Evolutionary conservation across 2,113 vertebrate species (phyloP).

Genomic region (Pteruthius melanotis): DNA sequence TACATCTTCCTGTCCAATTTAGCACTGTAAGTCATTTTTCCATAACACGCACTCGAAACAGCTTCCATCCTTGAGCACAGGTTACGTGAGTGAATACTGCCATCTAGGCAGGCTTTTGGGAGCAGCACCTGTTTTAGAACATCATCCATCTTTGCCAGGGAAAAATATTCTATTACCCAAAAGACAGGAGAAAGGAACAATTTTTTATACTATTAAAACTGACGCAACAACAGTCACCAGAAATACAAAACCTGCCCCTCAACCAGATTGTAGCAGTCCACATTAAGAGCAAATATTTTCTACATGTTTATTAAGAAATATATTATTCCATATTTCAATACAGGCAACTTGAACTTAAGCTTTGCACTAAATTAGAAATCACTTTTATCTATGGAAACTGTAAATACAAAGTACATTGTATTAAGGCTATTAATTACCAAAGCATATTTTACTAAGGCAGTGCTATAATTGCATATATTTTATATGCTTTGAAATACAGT

Average conservation of each 20-base stretch:
- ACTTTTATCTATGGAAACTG: neutral
- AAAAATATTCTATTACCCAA: neutral
- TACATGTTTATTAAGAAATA: neutral
- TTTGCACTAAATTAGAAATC: neutral
- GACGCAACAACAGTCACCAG: neutral
- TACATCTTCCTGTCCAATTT: neutral
- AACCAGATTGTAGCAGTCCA: neutral
- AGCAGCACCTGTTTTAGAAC: neutral
- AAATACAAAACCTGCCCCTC: neutral
- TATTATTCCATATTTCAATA: neutral
- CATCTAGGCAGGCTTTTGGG: conserved; percentile 54
- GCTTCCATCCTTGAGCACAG: neutral
- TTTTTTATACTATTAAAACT: neutral
- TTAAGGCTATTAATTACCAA: neutral
- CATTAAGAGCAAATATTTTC: neutral
- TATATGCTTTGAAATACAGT: neutral
- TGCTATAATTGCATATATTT: neutral
- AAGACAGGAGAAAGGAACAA: neutral
- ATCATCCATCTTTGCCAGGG: neutral
- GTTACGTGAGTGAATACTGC: conserved; percentile 40
- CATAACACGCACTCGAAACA: fast-evolving
- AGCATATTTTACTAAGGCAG: neutral
- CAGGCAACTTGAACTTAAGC: neutral
- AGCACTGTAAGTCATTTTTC: neutral
- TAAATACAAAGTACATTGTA: neutral